phyloP scores from a whole-genome alignment of 2,888 invertebrate species.

The Morpho helenor region DNA sequence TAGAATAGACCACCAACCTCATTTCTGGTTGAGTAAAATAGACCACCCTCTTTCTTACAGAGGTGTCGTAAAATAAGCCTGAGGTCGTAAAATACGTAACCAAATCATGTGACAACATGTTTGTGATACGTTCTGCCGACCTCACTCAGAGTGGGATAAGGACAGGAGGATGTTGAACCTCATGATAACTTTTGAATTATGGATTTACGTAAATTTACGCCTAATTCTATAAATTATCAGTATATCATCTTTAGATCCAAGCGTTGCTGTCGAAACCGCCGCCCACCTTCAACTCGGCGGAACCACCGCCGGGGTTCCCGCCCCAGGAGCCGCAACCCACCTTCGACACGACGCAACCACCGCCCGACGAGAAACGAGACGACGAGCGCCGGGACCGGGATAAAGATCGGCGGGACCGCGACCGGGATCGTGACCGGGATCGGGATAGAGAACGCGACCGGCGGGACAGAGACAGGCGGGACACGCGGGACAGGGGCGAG shows the following conservation, averaged over 20 bases:
- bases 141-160: too few species aligned
- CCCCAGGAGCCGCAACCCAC: conserved; percentile 42
- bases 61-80: too few species aligned
- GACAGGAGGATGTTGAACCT: too few species aligned
- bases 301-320: conserved; percentile 64
- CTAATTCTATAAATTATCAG: too few species aligned
- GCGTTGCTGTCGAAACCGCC: conserved; percentile 74
- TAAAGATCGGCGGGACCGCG: conserved; percentile 45
- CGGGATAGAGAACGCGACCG: conserved; percentile 28
- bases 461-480: conserved; percentile 24
- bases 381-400: conserved; percentile 49
- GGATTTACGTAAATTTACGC: too few species aligned
- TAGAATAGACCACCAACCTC: too few species aligned
- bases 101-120: too few species aligned
- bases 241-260: conserved; percentile 38
- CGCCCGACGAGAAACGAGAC: conserved; percentile 43
- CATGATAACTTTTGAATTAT: too few species aligned
- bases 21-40: too few species aligned
- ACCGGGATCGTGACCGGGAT: conserved; percentile 40
- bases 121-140: too few species aligned
- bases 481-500: conserved; percentile 20
- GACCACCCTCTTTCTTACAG: too few species aligned
- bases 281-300: conserved; percentile 66
- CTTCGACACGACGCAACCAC: conserved; percentile 48
- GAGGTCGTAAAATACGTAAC: too few species aligned